Conservation (phyloP, 2,113 vertebrate species). For the Tragelaphus buxtoni region DNA sequence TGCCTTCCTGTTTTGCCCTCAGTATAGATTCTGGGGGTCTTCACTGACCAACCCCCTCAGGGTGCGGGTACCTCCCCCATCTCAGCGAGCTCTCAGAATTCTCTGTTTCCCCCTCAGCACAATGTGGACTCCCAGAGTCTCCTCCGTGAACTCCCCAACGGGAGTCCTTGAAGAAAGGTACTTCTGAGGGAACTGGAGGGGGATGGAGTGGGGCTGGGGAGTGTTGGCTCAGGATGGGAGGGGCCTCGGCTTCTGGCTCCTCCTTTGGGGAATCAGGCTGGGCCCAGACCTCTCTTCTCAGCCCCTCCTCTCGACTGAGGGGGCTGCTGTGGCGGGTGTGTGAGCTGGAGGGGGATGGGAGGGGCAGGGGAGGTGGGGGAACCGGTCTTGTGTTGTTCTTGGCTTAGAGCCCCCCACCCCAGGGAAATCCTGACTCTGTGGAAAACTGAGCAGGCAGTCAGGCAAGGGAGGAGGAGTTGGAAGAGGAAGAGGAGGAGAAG, state of each 20-base stretch:
- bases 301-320: slow-evolving; percentile 2
- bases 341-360: slow-evolving; percentile 32
- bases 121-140: neutral
- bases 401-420: slow-evolving; percentile 70
- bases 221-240: neutral
- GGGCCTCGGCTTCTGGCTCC: neutral
- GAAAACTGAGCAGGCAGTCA: slow-evolving; percentile 73
- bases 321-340: neutral
- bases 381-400: slow-evolving; percentile 67
- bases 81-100: neutral
- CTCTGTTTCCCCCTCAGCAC: neutral
- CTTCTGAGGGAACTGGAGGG: neutral
- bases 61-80: neutral
- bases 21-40: neutral
- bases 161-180: neutral
- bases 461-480: slow-evolving; percentile 37
- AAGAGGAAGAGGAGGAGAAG: slow-evolving; percentile 51
- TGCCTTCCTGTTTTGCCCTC: neutral
- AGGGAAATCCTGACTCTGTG: slow-evolving; percentile 74
- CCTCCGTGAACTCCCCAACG: neutral
- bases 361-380: slow-evolving; percentile 60
- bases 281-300: neutral
- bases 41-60: neutral
- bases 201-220: neutral
- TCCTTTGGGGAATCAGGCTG: neutral